Base-by-base conservation (phyloP, 2,888 invertebrate species). In the Lycocerus yunnanus region DNA sequence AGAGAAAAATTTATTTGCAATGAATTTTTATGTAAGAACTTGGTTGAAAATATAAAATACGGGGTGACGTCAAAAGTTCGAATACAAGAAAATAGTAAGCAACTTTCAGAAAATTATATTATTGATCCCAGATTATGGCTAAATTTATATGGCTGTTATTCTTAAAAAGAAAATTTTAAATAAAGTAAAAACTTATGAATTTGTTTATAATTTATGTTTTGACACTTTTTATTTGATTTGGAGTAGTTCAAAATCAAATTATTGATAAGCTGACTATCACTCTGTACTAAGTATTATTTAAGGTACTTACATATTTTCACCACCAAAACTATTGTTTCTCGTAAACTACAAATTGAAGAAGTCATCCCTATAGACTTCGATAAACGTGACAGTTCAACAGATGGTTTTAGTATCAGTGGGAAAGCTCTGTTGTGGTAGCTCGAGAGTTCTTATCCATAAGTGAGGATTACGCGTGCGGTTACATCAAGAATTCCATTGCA, bases 391-490 rank as follows among this genome's bases (percentile, higher is more conserved):
- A 20, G 16, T 63, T 63, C 61, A 63, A 63, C 61, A 63, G 61
- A 63, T 63, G 61, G 61, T 63, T 63, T 63, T 63, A 63, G 61
- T 63, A 63, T 63, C 61, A 63, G 18, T 18, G 61, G 61, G 61
- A 63, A 18, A 63, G 61, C 61, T 63, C 20, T 63, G 61, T 63
- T 63, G 61, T 63, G 61, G 61, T 63, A 63, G 61, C 61, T 63
- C n/a, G 61, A 63, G 61, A 63, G 61, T 63, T 63, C 61, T 63
- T 63, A 63, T 63, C 61, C 61, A 20, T 63, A 63, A 63, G 61
- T 18, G 61, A 63, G 61, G 61, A 63, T 63, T 63, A 63, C 61
- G 61, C 61, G 16, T 63, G 61, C 20, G 61, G 61, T 63, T 63
- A 63, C 61, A 63, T 63, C 61, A 63, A 20, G 18, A 63, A 63